Evolutionary conservation across 2,888 invertebrate genomes (phyloP).

Genomic region (Xanthorhoe designata): DNA sequence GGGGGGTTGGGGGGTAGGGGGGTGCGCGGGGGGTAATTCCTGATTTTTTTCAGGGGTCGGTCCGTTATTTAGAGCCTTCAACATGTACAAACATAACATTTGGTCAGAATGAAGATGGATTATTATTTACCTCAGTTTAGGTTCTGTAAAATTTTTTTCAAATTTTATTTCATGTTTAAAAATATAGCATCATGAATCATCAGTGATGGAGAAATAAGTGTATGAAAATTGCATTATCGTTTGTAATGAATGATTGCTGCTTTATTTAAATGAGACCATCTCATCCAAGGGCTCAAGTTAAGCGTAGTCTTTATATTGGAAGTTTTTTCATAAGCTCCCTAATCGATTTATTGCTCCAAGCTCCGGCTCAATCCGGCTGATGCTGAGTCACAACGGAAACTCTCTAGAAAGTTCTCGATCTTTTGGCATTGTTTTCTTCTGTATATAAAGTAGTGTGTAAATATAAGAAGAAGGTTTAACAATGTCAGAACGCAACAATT

Average conservation of each 20-base stretch:
- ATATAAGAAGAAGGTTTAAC: too few species aligned
- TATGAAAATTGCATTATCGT: too few species aligned
- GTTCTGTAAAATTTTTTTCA: too few species aligned
- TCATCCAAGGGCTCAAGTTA: constrained; percentile 1
- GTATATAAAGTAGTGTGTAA: too few species aligned
- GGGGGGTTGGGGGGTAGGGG: constrained; percentile 41
- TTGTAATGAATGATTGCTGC: too few species aligned
- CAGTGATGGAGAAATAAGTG: too few species aligned
- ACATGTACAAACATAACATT: constrained; percentile 20
- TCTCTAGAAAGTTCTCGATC: constrained; percentile 33
- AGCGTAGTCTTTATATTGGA: constrained; percentile 37
- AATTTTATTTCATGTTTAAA: not conserved
- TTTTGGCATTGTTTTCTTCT: too few species aligned
- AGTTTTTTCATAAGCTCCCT: constrained; percentile 32
- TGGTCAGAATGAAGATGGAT: constrained; percentile 3
- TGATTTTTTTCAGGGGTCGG: constrained; percentile 43
- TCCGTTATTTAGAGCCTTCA: constrained; percentile 31
- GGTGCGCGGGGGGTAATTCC: constrained; percentile 52
- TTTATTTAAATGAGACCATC: too few species aligned
- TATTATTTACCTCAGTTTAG: not conserved
- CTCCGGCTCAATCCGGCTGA: too few species aligned
- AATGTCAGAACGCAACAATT: too few species aligned
- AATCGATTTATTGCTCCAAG: constrained; percentile 29
- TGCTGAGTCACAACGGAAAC: constrained; percentile 11
- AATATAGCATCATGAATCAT: too few species aligned